Conservation (phyloP, 2,113 vertebrate species). For the Percopsis transmontana region DNA sequence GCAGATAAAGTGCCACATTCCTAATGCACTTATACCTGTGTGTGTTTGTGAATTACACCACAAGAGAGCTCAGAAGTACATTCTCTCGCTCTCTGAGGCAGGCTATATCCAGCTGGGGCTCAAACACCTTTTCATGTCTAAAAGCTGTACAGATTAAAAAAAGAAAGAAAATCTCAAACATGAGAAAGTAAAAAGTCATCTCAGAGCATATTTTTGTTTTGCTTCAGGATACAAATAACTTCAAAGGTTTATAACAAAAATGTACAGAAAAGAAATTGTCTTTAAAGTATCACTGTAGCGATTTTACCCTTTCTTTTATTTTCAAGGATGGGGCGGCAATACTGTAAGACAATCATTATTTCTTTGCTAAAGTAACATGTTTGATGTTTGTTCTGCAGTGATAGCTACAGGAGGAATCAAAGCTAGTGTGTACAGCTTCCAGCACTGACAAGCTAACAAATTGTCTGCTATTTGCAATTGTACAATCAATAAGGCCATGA, state of each 20-base stretch:
- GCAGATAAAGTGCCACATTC: no score
- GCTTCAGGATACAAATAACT: conserved; percentile 68
- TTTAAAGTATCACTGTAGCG: conserved; percentile 23
- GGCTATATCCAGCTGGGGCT: no score
- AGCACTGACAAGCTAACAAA: conserved; percentile 47
- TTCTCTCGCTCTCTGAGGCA: no score
- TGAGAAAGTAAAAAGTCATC: conserved; percentile 43
- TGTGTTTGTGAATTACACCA: no score
- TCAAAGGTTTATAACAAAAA: conserved; percentile 65
- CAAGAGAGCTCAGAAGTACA: no score
- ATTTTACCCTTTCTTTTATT: conserved; percentile 26
- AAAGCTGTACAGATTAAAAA: no score
- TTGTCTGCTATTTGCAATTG: conserved; percentile 17
- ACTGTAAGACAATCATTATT: conserved; percentile 42
- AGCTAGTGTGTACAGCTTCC: conserved; percentile 42
- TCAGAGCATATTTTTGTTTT: conserved; percentile 47
- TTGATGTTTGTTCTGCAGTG: conserved; percentile 38
- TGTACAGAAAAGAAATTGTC: conserved; percentile 1
- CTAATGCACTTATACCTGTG: no score
- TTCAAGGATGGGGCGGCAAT: conserved; percentile 36
- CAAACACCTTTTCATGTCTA: no score
- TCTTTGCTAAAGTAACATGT: conserved; percentile 23
- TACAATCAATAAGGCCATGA: conserved; percentile 24
- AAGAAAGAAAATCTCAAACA: conserved; percentile 43
- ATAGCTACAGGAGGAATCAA: conserved; percentile 58